These are phyloP conservation scores for Desmophyllum pertusum DNA, from an alignment of 92 coral and sea anemone genomes.

Conservation along the genomic window DNA sequence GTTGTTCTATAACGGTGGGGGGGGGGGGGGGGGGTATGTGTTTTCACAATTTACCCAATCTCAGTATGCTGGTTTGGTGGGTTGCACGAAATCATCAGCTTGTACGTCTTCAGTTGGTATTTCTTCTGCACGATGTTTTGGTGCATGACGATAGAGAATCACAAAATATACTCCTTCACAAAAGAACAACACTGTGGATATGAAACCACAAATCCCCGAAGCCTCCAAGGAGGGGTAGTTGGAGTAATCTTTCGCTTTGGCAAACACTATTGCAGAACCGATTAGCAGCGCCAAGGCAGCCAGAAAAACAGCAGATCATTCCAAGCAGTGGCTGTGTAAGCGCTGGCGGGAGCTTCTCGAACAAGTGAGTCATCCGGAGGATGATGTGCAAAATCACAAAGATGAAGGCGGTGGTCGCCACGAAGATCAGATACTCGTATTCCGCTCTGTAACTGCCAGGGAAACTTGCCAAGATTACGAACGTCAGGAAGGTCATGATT, in stretches of 20 bases:
- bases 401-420: constrained; percentile 81
- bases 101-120: constrained; percentile 40
- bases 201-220: constrained; percentile 81
- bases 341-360: constrained; percentile 84
- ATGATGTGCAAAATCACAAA: constrained; percentile 86
- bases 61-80: constrained; percentile 31
- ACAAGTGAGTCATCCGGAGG: constrained; percentile 76
- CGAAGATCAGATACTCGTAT: constrained; percentile 86
- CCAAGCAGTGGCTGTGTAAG: constrained; percentile 75
- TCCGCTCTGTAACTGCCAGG: constrained; percentile 63
- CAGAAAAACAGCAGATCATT: constrained; percentile 55
- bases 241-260: constrained; percentile 22
- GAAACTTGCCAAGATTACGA: constrained; percentile 63
- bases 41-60: not conserved
- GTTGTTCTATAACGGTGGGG: too few relatives aligned
- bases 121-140: constrained; percentile 11
- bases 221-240: not conserved
- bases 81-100: constrained; percentile 66
- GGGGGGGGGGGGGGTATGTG: too few relatives aligned
- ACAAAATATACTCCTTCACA: constrained; percentile 66
- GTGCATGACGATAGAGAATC: constrained; percentile 68
- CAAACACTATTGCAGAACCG: constrained; percentile 72
- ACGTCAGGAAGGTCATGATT: constrained; percentile 72
- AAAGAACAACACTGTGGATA: constrained; percentile 73
- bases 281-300: constrained; percentile 71